Base-by-base conservation (phyloP, 37 sponge, comb jelly and placozoan species). In the Diacarnus erythraeanus region DNA sequence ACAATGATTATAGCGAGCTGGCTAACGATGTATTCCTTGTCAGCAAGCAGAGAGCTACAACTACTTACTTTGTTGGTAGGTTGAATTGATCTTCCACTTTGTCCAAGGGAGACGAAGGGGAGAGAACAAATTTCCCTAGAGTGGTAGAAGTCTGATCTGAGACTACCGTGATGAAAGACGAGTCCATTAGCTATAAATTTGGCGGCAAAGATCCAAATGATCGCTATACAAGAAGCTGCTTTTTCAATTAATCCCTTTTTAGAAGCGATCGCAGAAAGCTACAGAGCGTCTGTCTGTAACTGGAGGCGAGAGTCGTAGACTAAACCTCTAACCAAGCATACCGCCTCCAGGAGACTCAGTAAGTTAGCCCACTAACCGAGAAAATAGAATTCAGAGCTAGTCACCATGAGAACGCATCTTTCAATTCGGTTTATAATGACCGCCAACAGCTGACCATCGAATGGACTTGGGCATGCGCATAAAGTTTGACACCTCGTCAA, bases 331-430 rank as follows among this genome's bases (percentile, higher is more conserved):
- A n/a, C 5, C 35, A 35, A 30, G 35, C 15, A 31, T 30, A 65
- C 29, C 66, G 30, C 66, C 66, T 65, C 2, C 60, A 59, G 60
- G 27, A 17, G 26, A 27, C 18, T 10, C n/a, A n/a, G n/a, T n/a
- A n/a, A n/a, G n/a, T n/a, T n/a, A n/a, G n/a, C n/a, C n/a, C n/a
- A n/a, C n/a, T n/a, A n/a, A 6, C 12, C 51, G 12, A 47, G 51
- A 47, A 15, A 6, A 47, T 47, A 12, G 51, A 47, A 47, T 33
- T 0, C 42, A 10, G 36, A 41, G n/a, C 15, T 59, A 61, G 81
- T 80, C 57, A 51, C 81, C 59, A 80, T 71, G 81, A 18, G 60
- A 80, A 80, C 61, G 81, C 72, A 70, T 69, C 72, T 38, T 71
- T 47, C 44, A 47, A 34, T 42, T 35, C 27, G 30, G 17, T 80